Evolutionary conservation across 2,888 invertebrate genomes (phyloP).

Genomic region (Tiliacea aurago): DNA sequence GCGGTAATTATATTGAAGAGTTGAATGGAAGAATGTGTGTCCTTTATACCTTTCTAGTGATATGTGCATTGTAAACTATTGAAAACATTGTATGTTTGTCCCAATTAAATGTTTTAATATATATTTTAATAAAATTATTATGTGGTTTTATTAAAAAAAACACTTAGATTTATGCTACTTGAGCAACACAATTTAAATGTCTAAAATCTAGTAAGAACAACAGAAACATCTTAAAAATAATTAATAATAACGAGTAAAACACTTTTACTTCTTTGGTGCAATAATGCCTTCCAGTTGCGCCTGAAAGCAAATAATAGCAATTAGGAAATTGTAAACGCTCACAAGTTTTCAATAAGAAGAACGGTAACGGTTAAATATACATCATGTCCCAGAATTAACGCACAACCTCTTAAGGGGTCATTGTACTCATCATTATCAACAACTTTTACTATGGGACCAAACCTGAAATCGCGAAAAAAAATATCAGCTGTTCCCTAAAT

Average conservation of each 20-base stretch:
- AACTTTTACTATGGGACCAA: too few species aligned
- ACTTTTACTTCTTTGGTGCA: conserved; percentile 95
- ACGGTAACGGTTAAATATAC: background rate
- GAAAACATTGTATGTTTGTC: conserved; percentile 90
- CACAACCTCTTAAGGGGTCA: too few species aligned
- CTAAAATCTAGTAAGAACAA: conserved; percentile 60
- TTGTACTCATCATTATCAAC: too few species aligned
- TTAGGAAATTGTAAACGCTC: conserved; percentile 1
- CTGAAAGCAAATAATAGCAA: conserved; percentile 83
- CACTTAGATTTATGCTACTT: conserved; percentile 36
- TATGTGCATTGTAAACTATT: conserved; percentile 90
- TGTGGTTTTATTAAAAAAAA: conserved; percentile 70
- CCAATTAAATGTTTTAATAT: conserved; percentile 90
- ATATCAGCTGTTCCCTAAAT: too few species aligned
- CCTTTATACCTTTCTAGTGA: conserved; percentile 88
- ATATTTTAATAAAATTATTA: conserved; percentile 89
- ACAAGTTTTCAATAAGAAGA: background rate
- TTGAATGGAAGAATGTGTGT: conserved; percentile 84
- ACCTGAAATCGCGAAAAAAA: too few species aligned
- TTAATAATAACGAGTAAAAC: conserved; percentile 53
- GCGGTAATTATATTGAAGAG: conserved; percentile 64
- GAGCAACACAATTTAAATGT: conserved; percentile 59
- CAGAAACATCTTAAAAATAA: conserved; percentile 65
- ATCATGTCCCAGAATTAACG: too few species aligned
- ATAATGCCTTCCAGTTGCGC: conserved; percentile 98